Evolutionary conservation across 2,797 vertebrate genomes (phyloP), one percentile per base, ranked within the genome.

Genomic region (Microctenopoma lineatum): DNA sequence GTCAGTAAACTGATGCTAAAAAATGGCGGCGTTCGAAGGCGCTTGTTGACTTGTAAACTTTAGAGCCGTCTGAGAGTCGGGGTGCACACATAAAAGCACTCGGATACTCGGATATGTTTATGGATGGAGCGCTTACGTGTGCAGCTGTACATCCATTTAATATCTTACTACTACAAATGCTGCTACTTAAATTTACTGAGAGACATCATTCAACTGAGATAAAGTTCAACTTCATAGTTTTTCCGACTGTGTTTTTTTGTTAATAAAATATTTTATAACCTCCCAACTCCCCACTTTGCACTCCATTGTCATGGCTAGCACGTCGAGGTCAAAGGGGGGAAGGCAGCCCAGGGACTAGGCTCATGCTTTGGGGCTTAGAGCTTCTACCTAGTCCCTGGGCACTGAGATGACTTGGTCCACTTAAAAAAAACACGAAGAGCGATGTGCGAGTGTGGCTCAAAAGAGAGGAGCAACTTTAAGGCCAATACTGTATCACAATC

Each of bases 31-130:
- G 72, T 67, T 66, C 54, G 38, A 88, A 83, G 84, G 78, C 53
- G 51, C 73, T 41, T 39, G 66, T 54, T 71, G 48, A 76, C 70
- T 79, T 92, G 91, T 93, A 93, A 94, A 93, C 92, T 79, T 90
- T 73, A 88, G 59, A 77, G 59, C 79, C 58, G 60, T 81, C 84
- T 68, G 81, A 79, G 67, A 76, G 70, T 70, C 10, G 34, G 58
- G 15, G 21, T 8, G 54, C 46, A 73, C 66, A 71, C 64, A 42
- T 71, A 54, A 72, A 71, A 72, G 72, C 83, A 73, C 21, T 68
- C 71, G 69, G 51, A 76, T 77, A 62, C 69, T 81, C 69, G 73
- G 65, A 75, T 93, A 86, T 84, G 81, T 70, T 79, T 79, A 62
- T 27, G 74, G 81, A 55, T 65, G 57, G 71, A 83, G 80, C 66